Evolutionary conservation across 2,797 vertebrate genomes (phyloP), one percentile per base, ranked within the genome.

Genomic region (Pelodytes ibericus): DNA sequence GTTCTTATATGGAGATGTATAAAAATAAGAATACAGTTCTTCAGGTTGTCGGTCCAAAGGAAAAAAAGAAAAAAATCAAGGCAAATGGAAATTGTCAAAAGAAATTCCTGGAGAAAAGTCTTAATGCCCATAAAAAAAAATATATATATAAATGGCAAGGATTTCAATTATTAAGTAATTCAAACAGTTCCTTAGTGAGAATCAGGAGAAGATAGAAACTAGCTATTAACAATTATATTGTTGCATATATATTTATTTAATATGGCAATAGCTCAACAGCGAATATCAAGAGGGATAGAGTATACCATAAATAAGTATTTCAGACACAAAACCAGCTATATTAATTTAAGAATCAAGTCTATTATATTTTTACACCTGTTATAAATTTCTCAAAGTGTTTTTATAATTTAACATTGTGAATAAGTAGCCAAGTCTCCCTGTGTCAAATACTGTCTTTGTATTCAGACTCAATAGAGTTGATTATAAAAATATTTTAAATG

Each of bases 201-300:
- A n/a, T n/a, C n/a, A n/a, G n/a, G n/a, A n/a, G n/a, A n/a, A n/a
- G n/a, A n/a, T 6, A 36, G 33, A 11, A 36, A 11, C 11, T 11
- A 36, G 33, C 33, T 36, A 1, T 1, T 36, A 36, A 36, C 1
- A 36, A 11, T 36, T 36, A 53, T 22, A 24, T 47, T 53, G 49
- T 53, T 53, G 49, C n/a, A 53, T 22, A 22, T 53, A 22, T 53
- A 53, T 53, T 53, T 24, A n/a, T 53, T 53, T 53, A 53, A 24
- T 22, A 53, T 53, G 3, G 6, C 20, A 24, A 22, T 53, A 20
- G 11, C 49, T 53, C 49, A 53, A 24, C 22, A 2, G 24, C 24
- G 49, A 53, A 20, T 22, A 53, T 53, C 49, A 53, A 2, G 20
- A 16, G 44, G 22, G 49, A 24, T 22, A 53, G 49, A 24, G 49